phyloP scores from a whole-genome alignment of 2,797 vertebrate species.

The Sebastolobus alascanus region DNA sequence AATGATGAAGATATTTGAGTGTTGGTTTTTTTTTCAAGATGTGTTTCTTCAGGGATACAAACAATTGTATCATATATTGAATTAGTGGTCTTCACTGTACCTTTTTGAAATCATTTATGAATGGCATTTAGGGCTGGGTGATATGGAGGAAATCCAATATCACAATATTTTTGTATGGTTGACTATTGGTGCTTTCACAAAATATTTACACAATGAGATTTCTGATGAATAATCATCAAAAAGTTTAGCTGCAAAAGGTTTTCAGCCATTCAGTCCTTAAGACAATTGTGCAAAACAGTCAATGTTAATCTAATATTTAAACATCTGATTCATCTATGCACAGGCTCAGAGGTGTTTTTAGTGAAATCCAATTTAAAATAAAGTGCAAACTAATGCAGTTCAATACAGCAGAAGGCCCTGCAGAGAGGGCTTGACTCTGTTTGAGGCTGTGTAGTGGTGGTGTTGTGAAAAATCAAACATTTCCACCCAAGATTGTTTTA shows the following conservation, averaged over 20 bases:
- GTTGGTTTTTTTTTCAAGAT: background rate
- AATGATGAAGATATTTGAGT: background rate
- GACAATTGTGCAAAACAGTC: background rate
- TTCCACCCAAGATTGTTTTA: background rate
- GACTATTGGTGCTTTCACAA: no score
- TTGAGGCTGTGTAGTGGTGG: background rate
- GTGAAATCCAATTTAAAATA: background rate
- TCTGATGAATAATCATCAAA: no score
- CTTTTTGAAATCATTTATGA: no score
- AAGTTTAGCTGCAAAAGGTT: no score
- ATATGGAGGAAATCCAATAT: no score
- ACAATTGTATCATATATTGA: no score
- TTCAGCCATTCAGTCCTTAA: no score
- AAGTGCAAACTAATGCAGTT: background rate
- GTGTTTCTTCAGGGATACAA: background rate
- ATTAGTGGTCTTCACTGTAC: no score
- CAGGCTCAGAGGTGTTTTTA: background rate
- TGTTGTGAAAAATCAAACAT: background rate
- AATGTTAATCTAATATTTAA: background rate
- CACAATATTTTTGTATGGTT: no score
- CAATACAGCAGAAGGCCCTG: background rate
- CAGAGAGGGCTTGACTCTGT: no score
- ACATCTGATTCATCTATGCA: background rate
- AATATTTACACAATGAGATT: no score
- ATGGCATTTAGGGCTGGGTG: no score